Percentiles rank a stretch among this genome's conserved stretches.
Evolutionary conservation across 2,113 vertebrate genomes (phyloP).

Genomic region (Mobula hypostoma): DNA sequence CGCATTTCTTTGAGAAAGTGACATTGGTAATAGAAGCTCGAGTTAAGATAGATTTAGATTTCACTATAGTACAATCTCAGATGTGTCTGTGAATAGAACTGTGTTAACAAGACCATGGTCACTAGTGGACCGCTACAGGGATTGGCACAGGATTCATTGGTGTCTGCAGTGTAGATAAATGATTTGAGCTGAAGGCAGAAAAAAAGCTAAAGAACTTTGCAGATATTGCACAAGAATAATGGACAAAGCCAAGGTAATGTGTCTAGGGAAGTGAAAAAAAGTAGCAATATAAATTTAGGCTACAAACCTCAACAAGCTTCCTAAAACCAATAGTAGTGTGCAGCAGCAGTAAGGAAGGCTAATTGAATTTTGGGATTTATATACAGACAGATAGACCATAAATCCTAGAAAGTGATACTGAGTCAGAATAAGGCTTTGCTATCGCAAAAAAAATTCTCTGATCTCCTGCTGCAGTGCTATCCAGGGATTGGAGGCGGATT

Average conservation of each 20-base stretch:
- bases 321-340: background rate
- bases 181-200: background rate
- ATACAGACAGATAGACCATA: background rate
- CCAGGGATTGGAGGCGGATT: background rate
- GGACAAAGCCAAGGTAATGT: background rate
- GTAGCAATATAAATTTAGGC: background rate
- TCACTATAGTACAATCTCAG: background rate
- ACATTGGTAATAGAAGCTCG: background rate
- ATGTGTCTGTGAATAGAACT: background rate
- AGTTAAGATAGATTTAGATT: background rate
- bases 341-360: background rate
- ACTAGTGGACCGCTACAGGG: background rate
- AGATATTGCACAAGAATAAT: background rate
- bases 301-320: background rate
- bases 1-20: slow-evolving; percentile 17
- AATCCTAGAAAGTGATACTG: background rate
- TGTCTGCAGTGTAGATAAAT: background rate
- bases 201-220: background rate
- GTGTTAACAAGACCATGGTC: background rate
- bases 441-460: background rate
- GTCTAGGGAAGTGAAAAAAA: background rate
- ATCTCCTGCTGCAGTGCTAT: background rate
- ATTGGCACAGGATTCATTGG: background rate
- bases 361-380: background rate
- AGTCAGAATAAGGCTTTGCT: background rate